These are phyloP conservation scores for Deroptyus accipitrinus DNA, from an alignment of 2,113 vertebrate genomes.

Conservation along the genomic window DNA sequence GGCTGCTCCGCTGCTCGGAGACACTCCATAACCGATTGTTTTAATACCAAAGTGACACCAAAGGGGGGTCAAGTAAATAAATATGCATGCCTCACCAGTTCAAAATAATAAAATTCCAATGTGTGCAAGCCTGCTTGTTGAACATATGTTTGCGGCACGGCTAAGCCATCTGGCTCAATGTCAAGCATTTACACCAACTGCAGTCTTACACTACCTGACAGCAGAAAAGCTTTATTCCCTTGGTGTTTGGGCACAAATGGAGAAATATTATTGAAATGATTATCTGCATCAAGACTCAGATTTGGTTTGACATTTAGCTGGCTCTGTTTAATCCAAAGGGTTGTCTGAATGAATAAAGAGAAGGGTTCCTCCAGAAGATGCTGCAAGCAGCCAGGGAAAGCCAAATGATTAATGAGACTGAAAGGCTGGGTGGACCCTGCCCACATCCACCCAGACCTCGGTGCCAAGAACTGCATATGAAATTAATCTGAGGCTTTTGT, in stretches of 20 bases:
- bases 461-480: conserved; percentile 90
- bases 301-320: conserved; percentile 99
- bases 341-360: conserved; percentile 98
- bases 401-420: conserved; percentile 99
- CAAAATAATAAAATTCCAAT: conserved; percentile 99
- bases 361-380: conserved; percentile 95
- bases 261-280: conserved; percentile 99
- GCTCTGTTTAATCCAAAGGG: conserved; percentile 99
- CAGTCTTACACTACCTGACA: conserved; percentile 99
- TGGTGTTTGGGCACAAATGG: conserved; percentile 99
- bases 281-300: conserved; percentile 99
- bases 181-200: conserved; percentile 99
- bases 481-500: conserved; percentile 79
- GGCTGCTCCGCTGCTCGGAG: conserved; percentile 63
- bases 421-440: conserved; percentile 93
- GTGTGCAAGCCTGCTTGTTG: conserved; percentile 96
- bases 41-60: conserved; percentile 80
- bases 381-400: conserved; percentile 82
- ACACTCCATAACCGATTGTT: conserved; percentile 71
- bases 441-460: conserved; percentile 96
- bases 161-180: conserved; percentile 99
- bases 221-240: conserved; percentile 99
- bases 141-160: conserved; percentile 99
- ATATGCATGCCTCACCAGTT: conserved; percentile 92
- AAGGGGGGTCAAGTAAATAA: conserved; percentile 89